Conservation (phyloP, 2,888 invertebrate species). For the Willowsia nigromaculata region DNA sequence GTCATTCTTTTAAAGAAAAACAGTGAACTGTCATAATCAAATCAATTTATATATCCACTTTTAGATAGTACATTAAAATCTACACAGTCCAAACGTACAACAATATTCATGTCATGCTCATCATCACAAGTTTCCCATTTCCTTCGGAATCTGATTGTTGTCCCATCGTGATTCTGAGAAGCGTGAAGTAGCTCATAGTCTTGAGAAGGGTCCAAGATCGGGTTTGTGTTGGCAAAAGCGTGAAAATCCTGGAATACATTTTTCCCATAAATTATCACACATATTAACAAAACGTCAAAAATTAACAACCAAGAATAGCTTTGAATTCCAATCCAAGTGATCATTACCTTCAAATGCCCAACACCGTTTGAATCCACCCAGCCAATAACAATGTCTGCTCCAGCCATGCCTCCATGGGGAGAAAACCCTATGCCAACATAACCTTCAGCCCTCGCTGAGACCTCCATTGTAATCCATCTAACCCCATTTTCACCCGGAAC, state of each 20-base stretch:
- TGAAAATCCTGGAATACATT: no score
- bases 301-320: no score
- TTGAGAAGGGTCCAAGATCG: slow-evolving; percentile 79
- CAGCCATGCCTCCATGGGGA: slow-evolving; percentile 80
- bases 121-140: slow-evolving; percentile 80
- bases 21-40: no score
- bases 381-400: slow-evolving; percentile 80
- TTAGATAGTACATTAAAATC: no score
- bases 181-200: slow-evolving; percentile 79
- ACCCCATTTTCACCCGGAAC: not conserved
- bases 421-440: slow-evolving; percentile 81
- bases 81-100: slow-evolving; percentile 41
- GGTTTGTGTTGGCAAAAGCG: slow-evolving; percentile 22
- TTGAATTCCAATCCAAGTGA: no score
- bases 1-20: no score
- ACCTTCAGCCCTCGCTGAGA: slow-evolving; percentile 73
- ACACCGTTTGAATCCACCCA: slow-evolving; percentile 79
- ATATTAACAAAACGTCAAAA: no score
- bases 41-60: no score
- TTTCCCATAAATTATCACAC: no score
- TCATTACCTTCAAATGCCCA: slow-evolving; percentile 4
- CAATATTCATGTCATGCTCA: slow-evolving; percentile 62
- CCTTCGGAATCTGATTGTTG: slow-evolving; percentile 79
- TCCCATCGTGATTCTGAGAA: slow-evolving; percentile 79
- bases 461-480: not conserved